Percentiles rank a stretch among this genome's conserved stretches.
Conservation (phyloP, 1,140 invertebrate genomes). For the Ceratina australensis region DNA sequence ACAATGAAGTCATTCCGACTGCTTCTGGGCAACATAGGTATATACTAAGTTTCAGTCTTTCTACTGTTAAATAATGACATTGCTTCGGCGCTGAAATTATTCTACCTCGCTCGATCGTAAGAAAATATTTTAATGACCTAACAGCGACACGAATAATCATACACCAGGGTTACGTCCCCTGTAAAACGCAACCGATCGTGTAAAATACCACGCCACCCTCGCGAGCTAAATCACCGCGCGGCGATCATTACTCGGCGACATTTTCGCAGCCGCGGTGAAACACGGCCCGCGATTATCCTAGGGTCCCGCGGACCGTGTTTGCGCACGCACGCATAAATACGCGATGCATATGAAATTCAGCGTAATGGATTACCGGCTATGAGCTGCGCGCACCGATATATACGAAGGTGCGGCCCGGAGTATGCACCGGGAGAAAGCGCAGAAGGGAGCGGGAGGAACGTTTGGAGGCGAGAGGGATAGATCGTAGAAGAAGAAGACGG, state of each 20-base stretch:
- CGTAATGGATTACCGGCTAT: constrained; percentile 51
- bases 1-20: no score
- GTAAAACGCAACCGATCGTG: constrained; percentile 26
- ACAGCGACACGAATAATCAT: constrained; percentile 5
- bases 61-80: no score
- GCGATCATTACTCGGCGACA: constrained; percentile 40
- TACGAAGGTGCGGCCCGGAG: not conserved
- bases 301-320: constrained; percentile 2
- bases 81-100: not conserved
- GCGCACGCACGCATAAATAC: constrained; percentile 20
- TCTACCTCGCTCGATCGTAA: no score
- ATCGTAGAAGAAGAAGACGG: not conserved
- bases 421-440: not conserved
- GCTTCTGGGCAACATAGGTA: no score
- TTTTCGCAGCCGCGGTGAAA: constrained; percentile 31
- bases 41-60: no score
- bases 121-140: no score
- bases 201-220: constrained; percentile 23
- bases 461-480: not conserved
- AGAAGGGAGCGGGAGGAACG: no score
- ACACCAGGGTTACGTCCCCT: not conserved
- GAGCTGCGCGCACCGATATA: constrained; percentile 41
- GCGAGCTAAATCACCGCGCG: constrained; percentile 30
- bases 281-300: constrained; percentile 33
- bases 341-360: constrained; percentile 41